Evolutionary conservation across 2,113 vertebrate genomes (phyloP), one percentile per base, ranked within the genome.

Genomic region (Grantiella picta): DNA sequence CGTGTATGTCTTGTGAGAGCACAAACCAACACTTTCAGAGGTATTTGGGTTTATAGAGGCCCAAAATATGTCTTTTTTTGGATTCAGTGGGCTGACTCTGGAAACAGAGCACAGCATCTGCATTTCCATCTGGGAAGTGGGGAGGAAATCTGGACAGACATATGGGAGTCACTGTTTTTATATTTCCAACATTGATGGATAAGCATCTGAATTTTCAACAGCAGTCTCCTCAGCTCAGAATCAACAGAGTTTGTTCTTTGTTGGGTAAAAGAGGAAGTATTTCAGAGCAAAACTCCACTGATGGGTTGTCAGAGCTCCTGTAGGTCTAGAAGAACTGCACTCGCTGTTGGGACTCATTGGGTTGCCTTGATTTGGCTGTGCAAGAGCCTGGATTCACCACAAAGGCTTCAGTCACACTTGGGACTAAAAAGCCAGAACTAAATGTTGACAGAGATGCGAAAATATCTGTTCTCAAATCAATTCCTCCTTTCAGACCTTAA

Each of bases 41-140:
- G 10, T 42, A 23, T 61, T 33, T 1, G 4, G 22, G 31, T 50
- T 83, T 70, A 68, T 57, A 29, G 33, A 70, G 80, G 35, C 10
- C 40, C 8, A 10, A 81, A 87, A 19, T 25, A 36, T 1, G 2
- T 5, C 19, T 27, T 4, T 5, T 5, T 75, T 61, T 42, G 3
- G 11, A 69, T 73, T 86, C 38, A 77, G 44, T 49, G 42, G 44
- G 29, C 42, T 90, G 38, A 40, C 36, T 92, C 59, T 59, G 42
- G 88, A 83, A 93, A 66, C 0, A 1, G 38, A 88, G 79, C 86
- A 70, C 50, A 89, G 80, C 92, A 92, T 89, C 91, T 95, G 96
- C 76, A 90, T 88, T 92, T 93, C 94, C 92, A 90, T 92, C 91
- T 97, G 95, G 76, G 63, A 89, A 86, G 40, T 9, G 15, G 45